Conservation (phyloP, 1,140 invertebrate species). For the Diprion similis region DNA sequence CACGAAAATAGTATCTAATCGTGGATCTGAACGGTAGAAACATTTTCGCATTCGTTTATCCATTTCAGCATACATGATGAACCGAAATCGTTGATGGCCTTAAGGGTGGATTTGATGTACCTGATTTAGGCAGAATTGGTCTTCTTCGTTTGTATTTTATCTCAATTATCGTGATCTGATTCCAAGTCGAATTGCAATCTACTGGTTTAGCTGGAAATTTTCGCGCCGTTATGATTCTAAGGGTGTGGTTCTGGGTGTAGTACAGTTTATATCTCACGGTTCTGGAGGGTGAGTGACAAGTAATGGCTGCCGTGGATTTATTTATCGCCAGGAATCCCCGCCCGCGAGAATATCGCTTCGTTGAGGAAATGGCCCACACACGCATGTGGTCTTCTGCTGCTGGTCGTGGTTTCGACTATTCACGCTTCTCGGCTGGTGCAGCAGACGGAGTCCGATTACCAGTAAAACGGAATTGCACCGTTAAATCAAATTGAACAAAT, state of each 20-base stretch:
- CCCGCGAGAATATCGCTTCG: conserved; percentile 12
- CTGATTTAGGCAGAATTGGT: no score
- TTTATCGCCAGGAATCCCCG: conserved; percentile 38
- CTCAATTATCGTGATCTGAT: no score
- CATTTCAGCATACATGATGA: no score
- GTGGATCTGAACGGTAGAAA: no score
- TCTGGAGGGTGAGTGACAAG: conserved; percentile 45
- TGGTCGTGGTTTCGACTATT: not conserved
- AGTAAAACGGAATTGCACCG: not conserved
- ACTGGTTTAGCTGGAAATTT: no score
- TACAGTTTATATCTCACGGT: no score
- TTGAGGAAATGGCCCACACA: not conserved
- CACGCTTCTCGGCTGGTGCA: conserved; percentile 18
- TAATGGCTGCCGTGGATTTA: conserved; percentile 52
- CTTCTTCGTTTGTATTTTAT: no score
- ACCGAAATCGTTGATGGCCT: no score
- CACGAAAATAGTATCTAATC: no score
- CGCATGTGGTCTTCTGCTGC: not conserved
- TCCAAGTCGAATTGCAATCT: no score
- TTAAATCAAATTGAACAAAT: conserved; percentile 17
- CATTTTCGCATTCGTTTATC: no score
- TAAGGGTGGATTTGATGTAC: no score
- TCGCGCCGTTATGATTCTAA: not conserved
- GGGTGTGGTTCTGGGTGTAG: not conserved
- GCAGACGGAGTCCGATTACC: conserved; percentile 3